Evolutionary conservation across 2,888 invertebrate genomes (phyloP).

Genomic region (Linnaemya tessellans): DNA sequence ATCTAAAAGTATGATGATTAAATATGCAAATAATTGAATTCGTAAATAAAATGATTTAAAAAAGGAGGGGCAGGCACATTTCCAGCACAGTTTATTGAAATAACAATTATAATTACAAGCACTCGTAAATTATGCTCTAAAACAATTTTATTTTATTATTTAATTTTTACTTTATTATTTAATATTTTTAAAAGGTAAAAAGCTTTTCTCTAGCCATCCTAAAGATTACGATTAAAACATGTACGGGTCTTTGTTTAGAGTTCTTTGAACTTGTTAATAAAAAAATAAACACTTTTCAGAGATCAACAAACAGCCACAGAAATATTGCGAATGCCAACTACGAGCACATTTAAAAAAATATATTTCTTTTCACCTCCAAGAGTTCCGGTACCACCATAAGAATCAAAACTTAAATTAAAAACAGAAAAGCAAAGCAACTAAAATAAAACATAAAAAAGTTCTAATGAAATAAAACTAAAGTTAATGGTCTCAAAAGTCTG

Average conservation of each 20-base stretch:
- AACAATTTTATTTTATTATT: not conserved
- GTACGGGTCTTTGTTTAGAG: constrained; percentile 21
- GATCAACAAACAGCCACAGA: constrained; percentile 18
- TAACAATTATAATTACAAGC: not conserved
- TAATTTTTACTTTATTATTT: not conserved
- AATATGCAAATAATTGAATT: not conserved
- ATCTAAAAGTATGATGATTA: not conserved
- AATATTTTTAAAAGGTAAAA: not conserved
- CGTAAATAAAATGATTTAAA: not conserved
- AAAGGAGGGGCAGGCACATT: constrained; percentile 39
- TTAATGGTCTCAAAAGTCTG: constrained; percentile 49
- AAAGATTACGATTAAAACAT: not conserved
- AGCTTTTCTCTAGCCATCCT: not conserved
- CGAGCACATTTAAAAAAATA: not conserved
- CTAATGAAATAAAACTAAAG: constrained; percentile 60
- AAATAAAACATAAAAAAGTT: constrained; percentile 20
- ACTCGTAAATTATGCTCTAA: not conserved
- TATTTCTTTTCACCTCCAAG: constrained; percentile 11
- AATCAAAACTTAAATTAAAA: not conserved
- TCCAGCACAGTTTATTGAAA: constrained; percentile 12
- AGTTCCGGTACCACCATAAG: constrained; percentile 61
- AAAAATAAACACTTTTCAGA: constrained; percentile 2
- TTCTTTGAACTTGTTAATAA: constrained; percentile 50
- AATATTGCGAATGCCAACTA: constrained; percentile 20
- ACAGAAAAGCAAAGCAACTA: not conserved